phyloP scores from a whole-genome alignment of 2,797 vertebrate species.

The Coregonus ussuriensis region DNA sequence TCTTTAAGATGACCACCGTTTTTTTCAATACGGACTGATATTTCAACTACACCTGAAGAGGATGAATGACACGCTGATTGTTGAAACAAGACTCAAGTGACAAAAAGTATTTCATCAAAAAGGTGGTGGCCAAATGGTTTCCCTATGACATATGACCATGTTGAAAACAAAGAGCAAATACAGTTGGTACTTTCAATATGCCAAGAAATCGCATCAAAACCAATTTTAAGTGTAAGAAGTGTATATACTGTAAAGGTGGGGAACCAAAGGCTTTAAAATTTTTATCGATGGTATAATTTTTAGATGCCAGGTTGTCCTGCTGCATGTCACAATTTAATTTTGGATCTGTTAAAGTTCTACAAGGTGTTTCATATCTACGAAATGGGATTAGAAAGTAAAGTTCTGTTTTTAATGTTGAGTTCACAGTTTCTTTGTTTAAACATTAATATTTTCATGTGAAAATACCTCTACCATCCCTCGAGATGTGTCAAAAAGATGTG shows the following conservation, averaged over 20 bases:
- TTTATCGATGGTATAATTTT: slow-evolving; percentile 58
- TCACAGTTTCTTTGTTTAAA: slow-evolving; percentile 55
- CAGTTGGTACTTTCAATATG: slow-evolving; percentile 34
- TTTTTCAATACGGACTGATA: neutral
- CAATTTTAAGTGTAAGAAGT: slow-evolving; percentile 31
- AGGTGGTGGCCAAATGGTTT: slow-evolving; percentile 18
- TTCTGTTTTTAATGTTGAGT: slow-evolving; percentile 62
- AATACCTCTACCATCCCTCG: slow-evolving; percentile 72
- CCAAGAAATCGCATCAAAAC: slow-evolving; percentile 21
- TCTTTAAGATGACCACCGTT: neutral
- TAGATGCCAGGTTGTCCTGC: slow-evolving; percentile 63
- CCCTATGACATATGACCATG: slow-evolving; percentile 17
- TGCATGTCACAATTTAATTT: slow-evolving; percentile 73
- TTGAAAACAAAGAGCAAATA: slow-evolving; percentile 10
- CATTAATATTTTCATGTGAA: slow-evolving; percentile 61
- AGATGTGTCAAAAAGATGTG: slow-evolving; percentile 57
- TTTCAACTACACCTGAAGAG: slow-evolving; percentile 12
- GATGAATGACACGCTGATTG: slow-evolving; percentile 19
- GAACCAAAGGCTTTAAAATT: slow-evolving; percentile 26
- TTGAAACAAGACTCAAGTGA: slow-evolving; percentile 23
- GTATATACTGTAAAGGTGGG: slow-evolving; percentile 37
- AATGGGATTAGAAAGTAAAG: slow-evolving; percentile 36
- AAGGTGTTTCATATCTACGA: slow-evolving; percentile 45
- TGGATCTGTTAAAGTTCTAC: slow-evolving; percentile 56
- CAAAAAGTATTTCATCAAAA: neutral